Conservation (phyloP, 1,140 invertebrate species). For the Zaprionus capensis region DNA sequence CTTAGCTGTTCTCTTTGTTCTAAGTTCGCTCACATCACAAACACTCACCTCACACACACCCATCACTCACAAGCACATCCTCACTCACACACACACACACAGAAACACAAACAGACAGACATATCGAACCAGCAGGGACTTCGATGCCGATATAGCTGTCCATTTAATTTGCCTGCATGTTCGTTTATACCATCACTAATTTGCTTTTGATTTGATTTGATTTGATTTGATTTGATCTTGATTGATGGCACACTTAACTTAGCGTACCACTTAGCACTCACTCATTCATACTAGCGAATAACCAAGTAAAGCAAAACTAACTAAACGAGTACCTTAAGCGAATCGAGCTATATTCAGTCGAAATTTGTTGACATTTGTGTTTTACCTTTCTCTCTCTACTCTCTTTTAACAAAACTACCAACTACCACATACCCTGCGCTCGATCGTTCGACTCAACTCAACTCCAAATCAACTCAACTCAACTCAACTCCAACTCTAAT, state of each 20-base stretch:
- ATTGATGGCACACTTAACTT: conserved; percentile 1
- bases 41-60: conserved; percentile 1
- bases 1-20: conserved; percentile 6
- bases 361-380: conserved; percentile 75
- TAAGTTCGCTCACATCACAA: not conserved
- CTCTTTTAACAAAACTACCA: conserved; percentile 60
- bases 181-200: conserved; percentile 23
- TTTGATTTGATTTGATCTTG: not conserved
- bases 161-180: conserved; percentile 47
- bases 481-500: conserved; percentile 60
- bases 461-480: conserved; percentile 48
- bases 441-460: conserved; percentile 66
- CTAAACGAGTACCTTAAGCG: not conserved
- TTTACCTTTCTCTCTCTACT: conserved; percentile 74
- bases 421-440: conserved; percentile 67
- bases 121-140: conserved; percentile 4
- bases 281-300: conserved; percentile 20
- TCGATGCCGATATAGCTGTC: conserved; percentile 8
- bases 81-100: conserved; percentile 16
- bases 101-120: conserved; percentile 10
- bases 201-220: conserved; percentile 5
- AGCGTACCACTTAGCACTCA: conserved; percentile 7
- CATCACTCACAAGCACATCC: conserved; percentile 20
- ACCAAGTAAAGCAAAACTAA: not conserved
- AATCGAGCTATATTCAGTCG: conserved; percentile 39